Evolutionary conservation across 37 sponge, comb jelly and placozoan species (phyloP).

Genomic region (Beroe ovata): DNA sequence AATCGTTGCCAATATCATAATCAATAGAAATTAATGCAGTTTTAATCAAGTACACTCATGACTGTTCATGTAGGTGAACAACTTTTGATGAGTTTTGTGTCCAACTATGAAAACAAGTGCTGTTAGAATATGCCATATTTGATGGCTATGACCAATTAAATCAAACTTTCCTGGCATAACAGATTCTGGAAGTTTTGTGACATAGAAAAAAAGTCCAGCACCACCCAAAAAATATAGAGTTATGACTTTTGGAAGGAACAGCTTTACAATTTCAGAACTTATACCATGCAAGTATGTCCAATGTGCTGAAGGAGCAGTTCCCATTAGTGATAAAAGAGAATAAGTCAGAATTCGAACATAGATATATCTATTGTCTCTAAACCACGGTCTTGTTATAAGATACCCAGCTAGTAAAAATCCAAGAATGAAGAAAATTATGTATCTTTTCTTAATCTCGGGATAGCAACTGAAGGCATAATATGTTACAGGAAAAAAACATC

Average conservation of each 20-base stretch:
- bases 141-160: conserved; percentile 80
- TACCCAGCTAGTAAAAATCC: conserved; percentile 16
- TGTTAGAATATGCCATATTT: conserved; percentile 76
- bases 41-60: not conserved
- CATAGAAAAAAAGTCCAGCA: conserved; percentile 73
- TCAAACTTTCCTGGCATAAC: conserved; percentile 83
- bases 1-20: too few relatives aligned
- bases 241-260: not conserved
- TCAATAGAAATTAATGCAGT: too few relatives aligned
- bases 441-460: not conserved
- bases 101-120: conserved; percentile 59
- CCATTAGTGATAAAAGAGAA: conserved; percentile 17
- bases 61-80: conserved; percentile 4
- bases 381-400: conserved; percentile 53
- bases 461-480: conserved; percentile 46
- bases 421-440: not conserved
- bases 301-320: conserved; percentile 19
- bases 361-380: conserved; percentile 2
- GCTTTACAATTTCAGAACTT: not conserved
- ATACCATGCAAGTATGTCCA: conserved; percentile 25
- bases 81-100: conserved; percentile 27
- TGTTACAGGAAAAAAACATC: conserved; percentile 54
- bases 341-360: conserved; percentile 23
- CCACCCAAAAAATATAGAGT: not conserved
- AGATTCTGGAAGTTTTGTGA: conserved; percentile 83